These are phyloP conservation scores for Agrilus mali DNA, from an alignment of 2,888 invertebrate species.

Conservation along the genomic window DNA sequence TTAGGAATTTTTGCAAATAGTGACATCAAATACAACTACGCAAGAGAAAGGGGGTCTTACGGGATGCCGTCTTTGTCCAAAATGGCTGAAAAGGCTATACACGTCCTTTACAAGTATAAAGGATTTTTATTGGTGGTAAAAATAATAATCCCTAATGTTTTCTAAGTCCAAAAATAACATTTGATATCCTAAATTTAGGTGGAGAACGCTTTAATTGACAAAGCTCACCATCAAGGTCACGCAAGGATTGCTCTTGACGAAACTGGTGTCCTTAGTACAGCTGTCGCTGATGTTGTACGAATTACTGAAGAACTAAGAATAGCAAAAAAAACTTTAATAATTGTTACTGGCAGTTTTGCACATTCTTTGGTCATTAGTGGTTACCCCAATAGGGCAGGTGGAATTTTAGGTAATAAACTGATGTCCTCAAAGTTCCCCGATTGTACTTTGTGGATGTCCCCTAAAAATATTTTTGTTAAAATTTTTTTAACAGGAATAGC, in stretches of 20 bases:
- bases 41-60: conserved; percentile 46
- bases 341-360: conserved; percentile 78
- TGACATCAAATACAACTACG: conserved; percentile 62
- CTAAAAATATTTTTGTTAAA: no score
- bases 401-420: conserved; percentile 54
- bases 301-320: conserved; percentile 33
- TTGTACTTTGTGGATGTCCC: no score
- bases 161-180: no score
- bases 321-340: conserved; percentile 58
- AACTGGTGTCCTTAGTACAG: conserved; percentile 64
- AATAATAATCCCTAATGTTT: neutral
- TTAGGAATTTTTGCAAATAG: conserved; percentile 66
- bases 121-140: conserved; percentile 63
- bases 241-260: conserved; percentile 69
- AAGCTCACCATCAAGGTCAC: conserved; percentile 72
- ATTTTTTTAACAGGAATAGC: conserved; percentile 40
- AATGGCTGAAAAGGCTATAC: conserved; percentile 68
- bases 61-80: conserved; percentile 69
- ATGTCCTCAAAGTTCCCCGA: no score
- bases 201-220: conserved; percentile 78
- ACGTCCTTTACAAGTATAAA: conserved; percentile 48
- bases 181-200: conserved; percentile 37
- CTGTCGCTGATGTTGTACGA: conserved; percentile 52
- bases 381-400: conserved; percentile 53
- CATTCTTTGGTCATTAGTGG: conserved; percentile 71